A percentile compares a stretch with the other conserved stretches of the same genome.
phyloP scores from a whole-genome alignment of 2,888 invertebrate species.

The Hirtodrosophila alboralis region DNA sequence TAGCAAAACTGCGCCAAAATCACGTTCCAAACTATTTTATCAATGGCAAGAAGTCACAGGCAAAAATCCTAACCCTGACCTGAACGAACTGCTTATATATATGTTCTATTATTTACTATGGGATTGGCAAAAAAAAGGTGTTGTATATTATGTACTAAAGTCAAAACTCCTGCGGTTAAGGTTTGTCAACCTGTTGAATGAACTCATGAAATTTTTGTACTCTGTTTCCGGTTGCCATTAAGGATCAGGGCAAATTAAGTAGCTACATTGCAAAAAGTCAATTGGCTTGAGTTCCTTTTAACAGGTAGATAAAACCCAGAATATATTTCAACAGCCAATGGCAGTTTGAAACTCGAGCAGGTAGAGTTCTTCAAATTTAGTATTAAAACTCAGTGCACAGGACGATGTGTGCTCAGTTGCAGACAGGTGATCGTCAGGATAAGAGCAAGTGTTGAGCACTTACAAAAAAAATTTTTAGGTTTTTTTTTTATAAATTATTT shows the following conservation, averaged over 20 bases:
- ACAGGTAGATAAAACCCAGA: slow-evolving; percentile 29
- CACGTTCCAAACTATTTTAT: slow-evolving; percentile 80
- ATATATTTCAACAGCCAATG: slow-evolving; percentile 45
- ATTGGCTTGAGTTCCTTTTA: slow-evolving; percentile 46
- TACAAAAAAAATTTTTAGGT: neutral
- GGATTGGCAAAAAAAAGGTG: slow-evolving; percentile 25
- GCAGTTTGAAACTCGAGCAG: slow-evolving; percentile 34
- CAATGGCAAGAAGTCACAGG: slow-evolving; percentile 58
- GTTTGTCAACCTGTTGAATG: slow-evolving; percentile 71
- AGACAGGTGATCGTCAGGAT: slow-evolving; percentile 78
- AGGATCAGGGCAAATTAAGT: slow-evolving; percentile 54
- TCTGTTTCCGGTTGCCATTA: slow-evolving; percentile 57
- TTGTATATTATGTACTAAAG: slow-evolving; percentile 59
- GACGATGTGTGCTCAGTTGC: slow-evolving; percentile 63
- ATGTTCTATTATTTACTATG: too few relatives aligned
- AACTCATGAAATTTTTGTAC: slow-evolving; percentile 20
- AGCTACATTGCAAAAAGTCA: slow-evolving; percentile 73
- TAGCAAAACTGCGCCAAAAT: slow-evolving; percentile 77
- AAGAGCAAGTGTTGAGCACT: slow-evolving; percentile 50
- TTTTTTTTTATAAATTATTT: neutral
- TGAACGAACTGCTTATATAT: slow-evolving; percentile 12
- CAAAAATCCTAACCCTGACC: slow-evolving; percentile 17
- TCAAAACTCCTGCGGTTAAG: slow-evolving; percentile 74
- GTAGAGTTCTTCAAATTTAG: slow-evolving; percentile 10
- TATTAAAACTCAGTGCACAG: slow-evolving; percentile 59